phyloP scores from a whole-genome alignment of 2,797 vertebrate species.

The Ctenopoma multispine region DNA sequence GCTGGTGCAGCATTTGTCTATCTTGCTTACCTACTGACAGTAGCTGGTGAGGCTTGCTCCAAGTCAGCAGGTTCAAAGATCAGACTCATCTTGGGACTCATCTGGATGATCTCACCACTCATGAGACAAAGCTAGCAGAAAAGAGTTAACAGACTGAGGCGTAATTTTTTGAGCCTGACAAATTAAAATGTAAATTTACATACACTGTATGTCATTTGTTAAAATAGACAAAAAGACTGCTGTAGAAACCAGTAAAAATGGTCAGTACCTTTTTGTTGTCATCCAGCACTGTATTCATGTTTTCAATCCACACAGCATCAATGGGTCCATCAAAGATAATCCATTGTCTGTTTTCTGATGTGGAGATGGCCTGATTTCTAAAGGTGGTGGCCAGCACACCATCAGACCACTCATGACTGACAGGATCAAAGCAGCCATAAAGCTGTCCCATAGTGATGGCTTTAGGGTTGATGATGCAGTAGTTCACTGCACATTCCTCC shows the following conservation, averaged over 20 bases:
- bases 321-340: constrained; percentile 96
- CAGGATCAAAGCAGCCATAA: constrained; percentile 92
- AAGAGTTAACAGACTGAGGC: not conserved
- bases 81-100: constrained; percentile 95
- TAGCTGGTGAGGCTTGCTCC: constrained; percentile 95
- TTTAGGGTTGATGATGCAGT: constrained; percentile 93
- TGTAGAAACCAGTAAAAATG: not conserved
- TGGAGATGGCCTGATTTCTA: constrained; percentile 89
- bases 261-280: constrained; percentile 94
- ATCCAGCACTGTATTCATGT: constrained; percentile 97
- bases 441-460: constrained; percentile 94
- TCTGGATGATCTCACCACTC: constrained; percentile 98
- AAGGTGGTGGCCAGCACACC: constrained; percentile 91
- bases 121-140: constrained; percentile 91
- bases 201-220: not conserved
- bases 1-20: not conserved
- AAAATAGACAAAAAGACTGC: not conserved
- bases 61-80: constrained; percentile 95
- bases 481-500: constrained; percentile 92
- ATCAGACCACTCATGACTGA: constrained; percentile 95
- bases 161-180: not conserved
- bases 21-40: constrained; percentile 90
- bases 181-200: not conserved
- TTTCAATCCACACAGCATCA: constrained; percentile 97
- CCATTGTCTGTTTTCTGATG: constrained; percentile 90